These are phyloP conservation scores for Melospiza melodia DNA, from an alignment of 2,113 vertebrate species.

Conservation along the genomic window DNA sequence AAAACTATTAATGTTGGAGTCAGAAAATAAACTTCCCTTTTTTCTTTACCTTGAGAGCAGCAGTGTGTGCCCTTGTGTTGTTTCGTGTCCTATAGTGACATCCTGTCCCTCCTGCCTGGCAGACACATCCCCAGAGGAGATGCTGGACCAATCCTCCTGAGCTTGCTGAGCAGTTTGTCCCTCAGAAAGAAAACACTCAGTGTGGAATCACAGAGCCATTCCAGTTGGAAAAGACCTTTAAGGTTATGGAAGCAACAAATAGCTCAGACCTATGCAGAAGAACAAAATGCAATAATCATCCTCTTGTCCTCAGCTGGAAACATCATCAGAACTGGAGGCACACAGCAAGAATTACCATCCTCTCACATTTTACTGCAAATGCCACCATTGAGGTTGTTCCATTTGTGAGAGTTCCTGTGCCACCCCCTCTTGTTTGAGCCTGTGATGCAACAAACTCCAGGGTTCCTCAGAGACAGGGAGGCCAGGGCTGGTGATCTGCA, in stretches of 20 bases:
- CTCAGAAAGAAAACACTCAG: neutral
- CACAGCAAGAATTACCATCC: neutral
- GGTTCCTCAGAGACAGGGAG: neutral
- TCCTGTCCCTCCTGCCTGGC: neutral
- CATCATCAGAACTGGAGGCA: neutral
- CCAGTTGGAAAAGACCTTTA: neutral
- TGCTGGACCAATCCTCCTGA: neutral
- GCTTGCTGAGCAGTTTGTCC: neutral
- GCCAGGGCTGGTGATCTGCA: neutral
- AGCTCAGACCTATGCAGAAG: neutral
- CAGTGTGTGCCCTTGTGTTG: too few species aligned
- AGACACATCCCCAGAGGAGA: neutral
- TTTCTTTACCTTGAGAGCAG: too few species aligned
- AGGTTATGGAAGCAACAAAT: neutral
- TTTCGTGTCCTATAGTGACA: too few species aligned
- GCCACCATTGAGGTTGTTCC: neutral
- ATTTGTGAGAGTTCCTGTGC: neutral
- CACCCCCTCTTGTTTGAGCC: neutral
- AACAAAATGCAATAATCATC: neutral
- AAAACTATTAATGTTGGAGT: too few species aligned
- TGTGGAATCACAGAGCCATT: neutral
- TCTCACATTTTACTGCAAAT: neutral
- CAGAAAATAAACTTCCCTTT: too few species aligned
- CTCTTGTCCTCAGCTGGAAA: neutral
- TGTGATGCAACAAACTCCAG: neutral